phyloP scores from a whole-genome alignment of 2,113 vertebrate genomes.

The Caracal caracal region DNA sequence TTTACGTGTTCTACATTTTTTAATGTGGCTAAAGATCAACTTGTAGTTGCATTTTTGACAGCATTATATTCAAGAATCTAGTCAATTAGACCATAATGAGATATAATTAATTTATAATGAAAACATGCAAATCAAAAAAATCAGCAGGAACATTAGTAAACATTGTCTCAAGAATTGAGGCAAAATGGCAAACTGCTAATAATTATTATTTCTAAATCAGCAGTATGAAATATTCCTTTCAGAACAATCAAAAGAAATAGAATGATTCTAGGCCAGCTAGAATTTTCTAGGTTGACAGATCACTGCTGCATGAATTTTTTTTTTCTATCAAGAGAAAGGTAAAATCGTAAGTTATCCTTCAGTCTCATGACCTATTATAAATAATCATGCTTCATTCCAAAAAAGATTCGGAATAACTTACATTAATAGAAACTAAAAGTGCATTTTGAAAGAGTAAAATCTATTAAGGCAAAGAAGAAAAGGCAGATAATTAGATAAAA shows the following conservation, averaged over 20 bases:
- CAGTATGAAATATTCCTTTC: background rate
- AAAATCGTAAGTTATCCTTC: background rate
- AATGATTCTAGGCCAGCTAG: background rate
- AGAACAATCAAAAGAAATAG: background rate
- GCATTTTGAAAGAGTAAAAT: conserved; percentile 23
- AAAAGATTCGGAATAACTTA: conserved; percentile 30
- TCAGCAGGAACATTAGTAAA: background rate
- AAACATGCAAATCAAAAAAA: background rate
- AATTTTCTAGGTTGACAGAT: background rate
- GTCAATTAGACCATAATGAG: background rate
- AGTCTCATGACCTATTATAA: background rate
- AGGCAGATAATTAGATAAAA: background rate
- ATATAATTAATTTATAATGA: background rate
- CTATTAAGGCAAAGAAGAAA: background rate
- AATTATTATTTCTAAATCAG: background rate
- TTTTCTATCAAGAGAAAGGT: background rate
- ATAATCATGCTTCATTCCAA: background rate
- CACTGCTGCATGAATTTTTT: background rate
- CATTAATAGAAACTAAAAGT: conserved; percentile 18
- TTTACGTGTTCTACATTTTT: background rate
- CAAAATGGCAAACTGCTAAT: background rate
- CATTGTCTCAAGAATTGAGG: conserved; percentile 2
- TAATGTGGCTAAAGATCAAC: background rate
- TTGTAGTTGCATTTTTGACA: background rate
- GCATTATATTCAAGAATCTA: background rate